A percentile compares a stretch with the other conserved stretches of the same genome.
Conservation (phyloP, 1,140 invertebrate genomes). For the Planococcus citri region DNA sequence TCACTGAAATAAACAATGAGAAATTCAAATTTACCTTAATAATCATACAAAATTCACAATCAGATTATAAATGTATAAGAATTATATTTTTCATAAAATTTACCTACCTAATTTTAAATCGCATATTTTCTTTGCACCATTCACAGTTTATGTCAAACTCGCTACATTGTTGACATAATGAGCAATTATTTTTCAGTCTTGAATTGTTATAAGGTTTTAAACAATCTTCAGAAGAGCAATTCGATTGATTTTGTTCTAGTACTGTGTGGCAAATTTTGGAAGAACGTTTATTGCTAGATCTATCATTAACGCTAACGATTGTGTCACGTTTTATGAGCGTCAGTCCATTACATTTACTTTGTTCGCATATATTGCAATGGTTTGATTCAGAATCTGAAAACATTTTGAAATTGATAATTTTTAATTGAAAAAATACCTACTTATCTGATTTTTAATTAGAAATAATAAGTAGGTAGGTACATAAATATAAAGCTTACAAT, state of each 20-base stretch:
- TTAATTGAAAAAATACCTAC: not conserved
- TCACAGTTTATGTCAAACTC: conserved; percentile 12
- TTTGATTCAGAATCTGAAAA: not conserved
- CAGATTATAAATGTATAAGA: not conserved
- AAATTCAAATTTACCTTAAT: too few species aligned
- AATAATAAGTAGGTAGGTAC: not conserved
- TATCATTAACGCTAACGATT: not conserved
- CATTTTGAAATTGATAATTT: not conserved
- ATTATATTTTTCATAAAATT: not conserved
- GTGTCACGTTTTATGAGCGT: not conserved
- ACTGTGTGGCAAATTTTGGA: not conserved
- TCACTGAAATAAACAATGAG: not conserved
- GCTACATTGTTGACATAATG: not conserved
- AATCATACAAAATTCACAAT: not conserved
- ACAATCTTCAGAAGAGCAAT: not conserved
- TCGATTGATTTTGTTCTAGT: not conserved
- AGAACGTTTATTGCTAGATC: not conserved
- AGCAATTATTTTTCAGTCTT: not conserved
- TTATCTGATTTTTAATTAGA: too few species aligned
- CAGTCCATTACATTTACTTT: not conserved
- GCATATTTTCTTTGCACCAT: conserved; percentile 3
- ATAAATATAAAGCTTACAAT: too few species aligned
- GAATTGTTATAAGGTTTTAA: not conserved
- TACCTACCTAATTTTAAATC: not conserved
- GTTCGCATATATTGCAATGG: not conserved